Base-by-base conservation (phyloP, 1,140 invertebrate genomes). In the Drosophila repleta region DNA sequence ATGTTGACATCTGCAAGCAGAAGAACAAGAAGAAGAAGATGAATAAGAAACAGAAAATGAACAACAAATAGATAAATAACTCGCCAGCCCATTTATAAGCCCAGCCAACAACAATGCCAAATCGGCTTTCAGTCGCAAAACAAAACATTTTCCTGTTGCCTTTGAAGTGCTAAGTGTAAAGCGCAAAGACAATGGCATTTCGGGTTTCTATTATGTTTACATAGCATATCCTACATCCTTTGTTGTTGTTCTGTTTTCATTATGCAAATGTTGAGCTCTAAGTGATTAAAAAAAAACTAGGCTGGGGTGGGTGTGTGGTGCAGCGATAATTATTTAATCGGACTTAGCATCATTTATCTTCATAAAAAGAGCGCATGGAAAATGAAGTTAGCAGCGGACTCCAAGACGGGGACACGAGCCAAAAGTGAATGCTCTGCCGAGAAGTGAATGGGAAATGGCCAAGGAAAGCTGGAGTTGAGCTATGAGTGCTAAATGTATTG, bases 1-100 rank as follows among this genome's bases (percentile, higher is more conserved):
- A 96, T 95, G 92, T 96, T 96, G 55, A 92, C 91, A 90, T 92
- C 91, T 92, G 79, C 35, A 90, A 89, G n/a, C n/a, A n/a, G n/a
- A n/a, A n/a, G n/a, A n/a, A n/a, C n/a, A n/a, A n/a, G n/a, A n/a
- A n/a, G n/a, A n/a, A 10, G 43, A 11, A 18, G 17, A 45, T 2
- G 17, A 32, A 69, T 17, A 49, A n/a, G 37, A 20, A 71, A 8
- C 17, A 57, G 26, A 55, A 35, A 74, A 39, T 4, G 18, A 60
- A 63, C 43, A 52, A 17, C 4, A 60, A 32, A 24, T 43, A 58
- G 20, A 46, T 41, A 49, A 73, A 56, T 55, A 49, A 56, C 13
- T 20, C n/a, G 39, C 15, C 39, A 11, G 5, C 48, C 49, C 46
- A 17, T 29, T 51, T 29, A 35, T 52, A 60, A 71, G 45, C 68